Conservation (phyloP, 2,797 vertebrate species). For the Clarias platycephalus region DNA sequence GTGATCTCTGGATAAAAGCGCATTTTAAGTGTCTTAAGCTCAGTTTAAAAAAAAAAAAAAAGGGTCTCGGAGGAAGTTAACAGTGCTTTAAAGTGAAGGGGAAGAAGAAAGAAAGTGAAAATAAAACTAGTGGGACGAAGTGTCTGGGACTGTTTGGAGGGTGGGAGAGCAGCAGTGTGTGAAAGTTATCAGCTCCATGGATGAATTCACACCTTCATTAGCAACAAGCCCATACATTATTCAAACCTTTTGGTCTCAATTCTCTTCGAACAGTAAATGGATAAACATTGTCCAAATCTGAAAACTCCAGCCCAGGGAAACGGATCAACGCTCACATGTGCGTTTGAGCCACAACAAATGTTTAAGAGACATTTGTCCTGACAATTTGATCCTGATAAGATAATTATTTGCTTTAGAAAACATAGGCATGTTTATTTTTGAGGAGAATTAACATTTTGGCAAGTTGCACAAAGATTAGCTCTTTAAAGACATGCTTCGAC, state of each 20-base stretch:
- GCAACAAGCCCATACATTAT: slow-evolving; percentile 55
- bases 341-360: slow-evolving; percentile 12
- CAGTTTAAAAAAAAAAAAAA: background rate
- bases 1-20: too few relatives aligned
- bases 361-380: slow-evolving; percentile 3
- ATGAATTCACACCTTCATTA: slow-evolving; percentile 55
- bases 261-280: slow-evolving; percentile 34
- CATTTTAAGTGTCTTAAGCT: slow-evolving; percentile 1
- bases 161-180: slow-evolving; percentile 40
- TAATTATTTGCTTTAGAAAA: background rate
- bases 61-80: background rate
- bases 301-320: background rate
- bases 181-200: slow-evolving; percentile 41
- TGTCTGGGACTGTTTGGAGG: slow-evolving; percentile 27
- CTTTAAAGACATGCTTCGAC: too few relatives aligned
- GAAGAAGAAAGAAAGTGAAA: slow-evolving; percentile 12
- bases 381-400: slow-evolving; percentile 29
- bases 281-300: slow-evolving; percentile 34
- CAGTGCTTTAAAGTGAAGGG: background rate
- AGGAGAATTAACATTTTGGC: too few relatives aligned
- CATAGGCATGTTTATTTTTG: slow-evolving; percentile 38
- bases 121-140: slow-evolving; percentile 25
- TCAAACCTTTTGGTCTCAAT: slow-evolving; percentile 43
- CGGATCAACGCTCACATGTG: background rate
- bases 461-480: too few relatives aligned